Evolutionary conservation across 2,888 invertebrate species (phyloP).

Genomic region (Camptogramma bilineatum): DNA sequence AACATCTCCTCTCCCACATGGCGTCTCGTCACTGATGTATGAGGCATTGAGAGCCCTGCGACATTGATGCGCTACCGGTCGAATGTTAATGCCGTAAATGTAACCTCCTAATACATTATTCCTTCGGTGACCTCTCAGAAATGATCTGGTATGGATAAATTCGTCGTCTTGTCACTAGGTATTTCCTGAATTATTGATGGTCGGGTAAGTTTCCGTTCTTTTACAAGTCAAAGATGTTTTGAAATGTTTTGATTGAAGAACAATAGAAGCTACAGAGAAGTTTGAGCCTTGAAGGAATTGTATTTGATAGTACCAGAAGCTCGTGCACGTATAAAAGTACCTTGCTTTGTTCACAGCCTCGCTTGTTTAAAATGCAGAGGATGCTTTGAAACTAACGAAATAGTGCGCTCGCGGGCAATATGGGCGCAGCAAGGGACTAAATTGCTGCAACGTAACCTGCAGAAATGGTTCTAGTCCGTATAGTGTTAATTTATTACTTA

Average conservation of each 20-base stretch:
- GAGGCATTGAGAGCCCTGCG: conserved; percentile 64
- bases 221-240: conserved; percentile 25
- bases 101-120: conserved; percentile 57
- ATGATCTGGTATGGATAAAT: conserved; percentile 57
- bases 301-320: conserved; percentile 11
- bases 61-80: conserved; percentile 64
- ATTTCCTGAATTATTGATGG: conserved; percentile 53
- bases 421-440: conserved; percentile 20
- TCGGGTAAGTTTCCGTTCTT: conserved; percentile 38
- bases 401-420: conserved; percentile 18
- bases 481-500: too few relatives aligned
- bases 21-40: conserved; percentile 52
- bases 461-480: too few relatives aligned
- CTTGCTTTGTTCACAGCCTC: conserved; percentile 9
- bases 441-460: neutral
- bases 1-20: conserved; percentile 54
- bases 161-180: conserved; percentile 49
- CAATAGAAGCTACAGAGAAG: conserved; percentile 3
- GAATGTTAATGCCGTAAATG: conserved; percentile 64
- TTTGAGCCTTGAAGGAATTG: conserved; percentile 4
- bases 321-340: conserved; percentile 16
- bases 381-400: conserved; percentile 23
- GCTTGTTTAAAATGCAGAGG: conserved; percentile 23
- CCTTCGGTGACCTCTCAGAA: conserved; percentile 56
- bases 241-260: conserved; percentile 15